Evolutionary conservation across 1,140 invertebrate genomes (phyloP).

Genomic region (Ptiloglossa arizonensis): DNA sequence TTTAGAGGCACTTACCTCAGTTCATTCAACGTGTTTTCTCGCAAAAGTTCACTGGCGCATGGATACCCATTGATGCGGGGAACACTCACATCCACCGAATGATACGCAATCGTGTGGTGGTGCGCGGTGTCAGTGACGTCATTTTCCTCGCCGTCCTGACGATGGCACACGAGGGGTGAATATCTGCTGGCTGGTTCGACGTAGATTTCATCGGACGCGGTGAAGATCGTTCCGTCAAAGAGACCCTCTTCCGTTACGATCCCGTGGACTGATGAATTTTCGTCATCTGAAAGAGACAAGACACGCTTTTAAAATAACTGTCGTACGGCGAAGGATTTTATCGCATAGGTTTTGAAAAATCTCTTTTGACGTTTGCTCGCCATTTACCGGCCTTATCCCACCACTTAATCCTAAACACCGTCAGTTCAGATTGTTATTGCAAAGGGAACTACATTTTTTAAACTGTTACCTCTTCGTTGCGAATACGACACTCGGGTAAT

Average conservation of each 20-base stretch:
- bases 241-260: conserved; percentile 92
- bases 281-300: conserved; percentile 87
- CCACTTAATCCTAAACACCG: too few relatives aligned
- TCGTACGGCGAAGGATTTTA: too few relatives aligned
- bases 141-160: conserved; percentile 56
- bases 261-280: conserved; percentile 89
- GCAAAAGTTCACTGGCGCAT: conserved; percentile 83
- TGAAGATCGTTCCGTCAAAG: conserved; percentile 93
- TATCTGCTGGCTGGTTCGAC: conserved; percentile 92
- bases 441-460: too few relatives aligned
- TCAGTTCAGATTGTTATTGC: too few relatives aligned
- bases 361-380: too few relatives aligned
- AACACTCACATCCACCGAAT: conserved; percentile 88
- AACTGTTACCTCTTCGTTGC: too few relatives aligned
- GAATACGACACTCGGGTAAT: too few relatives aligned
- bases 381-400: too few relatives aligned
- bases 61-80: conserved; percentile 75
- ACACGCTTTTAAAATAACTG: too few relatives aligned
- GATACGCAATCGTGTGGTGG: conserved; percentile 92
- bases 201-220: conserved; percentile 89
- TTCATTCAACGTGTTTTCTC: conserved; percentile 57
- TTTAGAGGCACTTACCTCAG: conserved; percentile 43
- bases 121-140: conserved; percentile 44
- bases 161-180: conserved; percentile 61
- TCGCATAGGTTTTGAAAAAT: too few relatives aligned